These are phyloP conservation scores for Carettochelys insculpta DNA, from an alignment of 2,113 vertebrate species.

Conservation along the genomic window DNA sequence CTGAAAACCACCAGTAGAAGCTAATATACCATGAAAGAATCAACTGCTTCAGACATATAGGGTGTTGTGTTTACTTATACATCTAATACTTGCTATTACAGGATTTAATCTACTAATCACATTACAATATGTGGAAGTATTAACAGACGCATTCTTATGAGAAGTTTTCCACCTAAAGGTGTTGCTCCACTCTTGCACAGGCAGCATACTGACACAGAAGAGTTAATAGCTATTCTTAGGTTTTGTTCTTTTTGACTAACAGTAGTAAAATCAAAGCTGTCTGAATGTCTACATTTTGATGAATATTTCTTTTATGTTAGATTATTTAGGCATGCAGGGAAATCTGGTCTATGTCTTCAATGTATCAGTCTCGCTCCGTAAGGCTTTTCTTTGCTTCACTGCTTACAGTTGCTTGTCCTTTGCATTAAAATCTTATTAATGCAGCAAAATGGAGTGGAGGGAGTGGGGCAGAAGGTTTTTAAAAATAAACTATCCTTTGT, in stretches of 20 bases:
- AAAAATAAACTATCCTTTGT: slow-evolving; percentile 50
- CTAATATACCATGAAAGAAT: not conserved
- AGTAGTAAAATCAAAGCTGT: slow-evolving; percentile 48
- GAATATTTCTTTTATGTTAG: slow-evolving; percentile 47
- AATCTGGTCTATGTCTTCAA: slow-evolving; percentile 49
- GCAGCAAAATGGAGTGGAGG: slow-evolving; percentile 35
- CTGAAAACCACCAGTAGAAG: not conserved
- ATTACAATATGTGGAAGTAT: not conserved
- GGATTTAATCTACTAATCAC: slow-evolving; percentile 44
- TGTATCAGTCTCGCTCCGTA: slow-evolving; percentile 44
- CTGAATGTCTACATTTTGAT: slow-evolving; percentile 27
- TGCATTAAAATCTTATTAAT: slow-evolving; percentile 63
- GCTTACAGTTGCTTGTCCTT: slow-evolving; percentile 61
- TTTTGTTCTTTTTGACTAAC: slow-evolving; percentile 31
- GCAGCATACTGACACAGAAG: not conserved
- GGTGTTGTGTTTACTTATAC: not conserved
- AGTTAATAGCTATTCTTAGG: not conserved
- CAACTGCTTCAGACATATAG: not conserved
- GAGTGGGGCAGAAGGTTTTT: slow-evolving; percentile 27
- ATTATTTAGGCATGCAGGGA: slow-evolving; percentile 8
- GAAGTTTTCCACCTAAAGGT: slow-evolving; percentile 21
- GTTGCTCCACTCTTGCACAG: not conserved
- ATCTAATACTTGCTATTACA: slow-evolving; percentile 40
- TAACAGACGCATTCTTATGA: slow-evolving; percentile 6
- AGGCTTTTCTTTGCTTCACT: slow-evolving; percentile 64